Base-by-base conservation (phyloP, 2,888 invertebrate genomes). In the Peribatodes rhomboidaria region DNA sequence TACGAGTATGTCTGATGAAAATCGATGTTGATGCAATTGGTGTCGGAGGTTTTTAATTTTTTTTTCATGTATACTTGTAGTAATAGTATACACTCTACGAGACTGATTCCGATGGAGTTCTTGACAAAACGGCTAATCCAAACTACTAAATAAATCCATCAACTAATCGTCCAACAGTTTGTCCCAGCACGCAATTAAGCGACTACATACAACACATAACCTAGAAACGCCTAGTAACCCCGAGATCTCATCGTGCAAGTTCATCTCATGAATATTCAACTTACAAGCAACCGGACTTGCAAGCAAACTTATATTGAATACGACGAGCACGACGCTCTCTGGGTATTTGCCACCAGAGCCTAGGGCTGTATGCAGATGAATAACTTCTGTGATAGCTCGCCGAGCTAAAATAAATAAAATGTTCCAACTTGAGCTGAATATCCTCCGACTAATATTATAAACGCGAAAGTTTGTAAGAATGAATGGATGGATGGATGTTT, bases 251-350 rank as follows among this genome's bases (percentile, higher is more conserved):
- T 62, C 53, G 49, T 37, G 58, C 55, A 75, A 78, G 70, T 74
- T 71, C 52, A 3, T 20, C 71, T 83, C 82, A 83, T 83, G 80
- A 82, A 83, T 83, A 83, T 83, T 75, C 79, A 77, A 59, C 67
- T 61, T 72, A 74, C 75, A 58, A 65, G 75, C 74, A 73, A 73
- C 79, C 71, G 76, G 76, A 74, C 75, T 74, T 73, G 63, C 18
- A 50, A 65, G 56, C 69, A 67, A 83, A 83, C 82, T 81, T 81
- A 81, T 80, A 82, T 82, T 82, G 74, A 78, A 82, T 73, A 74
- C 71, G 72, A 72, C 72, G 74, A 47, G 14, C n/a, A 7, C 41
- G 52, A 11, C 33, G 8, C 55, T 18, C 55, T 18, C 42, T 31
- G 18, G 16, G 42, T 22, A 41, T 22, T 53, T 39, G 53, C 41